Base-by-base conservation (phyloP, 2,113 vertebrate species). In the Lichenostomus cassidix region DNA sequence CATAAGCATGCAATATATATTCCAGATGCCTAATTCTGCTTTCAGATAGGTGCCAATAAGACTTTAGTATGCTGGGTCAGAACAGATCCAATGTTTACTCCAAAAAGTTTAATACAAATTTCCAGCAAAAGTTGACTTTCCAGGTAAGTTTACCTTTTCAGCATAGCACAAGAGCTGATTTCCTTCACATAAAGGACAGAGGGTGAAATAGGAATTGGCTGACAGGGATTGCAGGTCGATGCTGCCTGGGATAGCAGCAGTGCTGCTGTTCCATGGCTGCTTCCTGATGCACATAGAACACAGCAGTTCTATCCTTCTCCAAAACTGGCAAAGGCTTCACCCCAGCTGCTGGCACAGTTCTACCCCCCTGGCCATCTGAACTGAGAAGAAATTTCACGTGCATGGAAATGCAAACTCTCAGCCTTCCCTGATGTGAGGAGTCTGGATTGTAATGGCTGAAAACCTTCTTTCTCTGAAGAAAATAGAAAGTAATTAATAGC, bases 21-120 rank as follows among this genome's bases (percentile, higher is more conserved):
- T 77, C 39, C 10, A 35, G 55, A 28, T 24, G 35, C 12, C 24
- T 11, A 23, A 60, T 60, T 88, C 69, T 85, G 55, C 74, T 69
- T 69, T 90, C 60, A 73, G 23, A 49, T 5, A 58, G 23, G 15
- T 22, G 33, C 19, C 14, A 53, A 2, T 11, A n/a, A 31, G 16
- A 42, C 22, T 64, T 84, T 1, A 39, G 31, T 17, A 39, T 14
- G 2, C 5, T 10, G 18, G 42, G 18, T 24, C 29, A 84, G 37
- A 87, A 46, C 0, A 0, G 15, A 41, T 18, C 59, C 35, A n/a
- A 33, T 7, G 3, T 16, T 59, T 47, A n/a, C 6, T n/a, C 37
- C 14, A 47, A 41, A 14, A 74, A 23, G 2, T 46, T 85, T 33
- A 47, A 78, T 24, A n/a, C 25, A 31, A 15, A 28, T 31, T 56